Conservation (phyloP, 1,140 invertebrate species). For the Penaeus indicus region DNA sequence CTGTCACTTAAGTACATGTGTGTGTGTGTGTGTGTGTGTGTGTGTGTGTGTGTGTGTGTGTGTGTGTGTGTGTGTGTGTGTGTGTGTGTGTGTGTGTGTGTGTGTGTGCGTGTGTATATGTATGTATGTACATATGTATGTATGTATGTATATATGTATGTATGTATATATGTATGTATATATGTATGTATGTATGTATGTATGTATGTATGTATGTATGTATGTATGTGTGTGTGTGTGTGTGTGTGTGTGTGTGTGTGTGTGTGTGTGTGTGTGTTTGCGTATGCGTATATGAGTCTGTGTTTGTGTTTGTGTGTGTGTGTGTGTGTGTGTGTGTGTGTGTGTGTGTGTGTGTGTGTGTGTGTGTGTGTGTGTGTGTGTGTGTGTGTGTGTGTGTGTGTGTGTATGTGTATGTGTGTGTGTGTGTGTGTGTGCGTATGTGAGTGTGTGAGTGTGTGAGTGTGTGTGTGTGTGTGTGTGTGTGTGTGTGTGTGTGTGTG, state of each 20-base stretch:
- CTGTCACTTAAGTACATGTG: too few relatives aligned
- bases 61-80: neutral
- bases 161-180: slow-evolving; percentile 6
- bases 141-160: slow-evolving; percentile 1
- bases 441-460: neutral
- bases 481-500: neutral
- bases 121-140: neutral
- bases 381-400: slow-evolving; percentile 7
- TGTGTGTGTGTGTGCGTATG: neutral
- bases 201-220: neutral
- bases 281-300: too few relatives aligned
- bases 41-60: too few relatives aligned
- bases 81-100: neutral
- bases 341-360: neutral
- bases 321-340: slow-evolving; percentile 7
- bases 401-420: neutral
- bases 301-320: neutral
- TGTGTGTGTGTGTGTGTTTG: neutral
- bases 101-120: neutral
- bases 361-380: neutral
- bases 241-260: slow-evolving; percentile 11
- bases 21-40: too few relatives aligned
- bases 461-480: neutral
- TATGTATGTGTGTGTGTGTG: neutral
- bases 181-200: slow-evolving; percentile 4